A percentile compares a stretch with the other conserved stretches of the same genome.
Evolutionary conservation across 2,113 vertebrate genomes (phyloP).

Genomic region (Colius striatus): DNA sequence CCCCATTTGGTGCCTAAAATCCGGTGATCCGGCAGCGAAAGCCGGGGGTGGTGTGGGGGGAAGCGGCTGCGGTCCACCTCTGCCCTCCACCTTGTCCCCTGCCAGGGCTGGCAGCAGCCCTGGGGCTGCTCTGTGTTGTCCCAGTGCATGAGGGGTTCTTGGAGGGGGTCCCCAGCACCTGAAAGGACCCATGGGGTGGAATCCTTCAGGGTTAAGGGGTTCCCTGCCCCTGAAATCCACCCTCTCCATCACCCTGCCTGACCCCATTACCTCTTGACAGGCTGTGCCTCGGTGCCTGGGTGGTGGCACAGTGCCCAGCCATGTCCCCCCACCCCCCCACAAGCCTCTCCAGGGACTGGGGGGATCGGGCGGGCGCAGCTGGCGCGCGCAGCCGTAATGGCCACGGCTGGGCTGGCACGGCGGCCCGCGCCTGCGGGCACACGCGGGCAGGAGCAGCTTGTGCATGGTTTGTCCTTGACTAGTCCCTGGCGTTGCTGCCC

Average conservation of each 20-base stretch:
- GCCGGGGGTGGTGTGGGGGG: not conserved
- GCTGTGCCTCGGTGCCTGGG: not conserved
- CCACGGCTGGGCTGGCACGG: constrained; percentile 59
- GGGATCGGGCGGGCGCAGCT: constrained; percentile 40
- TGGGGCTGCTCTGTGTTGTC: not conserved
- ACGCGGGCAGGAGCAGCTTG: constrained; percentile 43
- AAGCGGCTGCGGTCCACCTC: fast-evolving
- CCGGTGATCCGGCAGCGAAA: not conserved
- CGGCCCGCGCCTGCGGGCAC: constrained; percentile 34
- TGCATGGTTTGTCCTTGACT: constrained; percentile 43
- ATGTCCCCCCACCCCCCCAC: no score
- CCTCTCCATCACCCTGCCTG: not conserved
- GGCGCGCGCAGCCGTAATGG: constrained; percentile 51
- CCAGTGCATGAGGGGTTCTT: not conserved
- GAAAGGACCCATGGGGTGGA: no score
- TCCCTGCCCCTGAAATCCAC: fast-evolving
- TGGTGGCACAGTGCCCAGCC: constrained; percentile 32
- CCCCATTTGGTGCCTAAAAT: constrained; percentile 54
- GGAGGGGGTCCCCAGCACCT: no score
- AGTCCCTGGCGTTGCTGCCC: not conserved
- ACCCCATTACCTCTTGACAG: fast-evolving
- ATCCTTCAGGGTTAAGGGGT: no score
- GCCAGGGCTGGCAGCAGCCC: not conserved
- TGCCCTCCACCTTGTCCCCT: not conserved
- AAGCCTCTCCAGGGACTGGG: not conserved